Conservation (phyloP, 2,888 invertebrate species). For the Cistogaster globosa region DNA sequence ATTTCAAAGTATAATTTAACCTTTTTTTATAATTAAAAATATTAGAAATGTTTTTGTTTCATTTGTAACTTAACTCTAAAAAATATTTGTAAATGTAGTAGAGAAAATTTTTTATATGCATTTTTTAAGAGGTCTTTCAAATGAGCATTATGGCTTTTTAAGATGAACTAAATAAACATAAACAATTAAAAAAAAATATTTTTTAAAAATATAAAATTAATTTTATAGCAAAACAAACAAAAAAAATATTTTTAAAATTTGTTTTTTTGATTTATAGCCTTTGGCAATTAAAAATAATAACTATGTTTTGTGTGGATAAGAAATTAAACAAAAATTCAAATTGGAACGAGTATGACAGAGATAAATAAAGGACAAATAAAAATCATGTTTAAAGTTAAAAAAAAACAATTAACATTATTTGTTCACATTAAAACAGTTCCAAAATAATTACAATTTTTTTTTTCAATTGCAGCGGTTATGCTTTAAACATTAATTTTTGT, state of each 20-base stretch:
- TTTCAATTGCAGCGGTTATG: background rate
- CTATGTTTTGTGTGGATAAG: slow-evolving; percentile 31
- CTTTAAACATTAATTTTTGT: slow-evolving; percentile 59
- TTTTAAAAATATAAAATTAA: slow-evolving; percentile 44
- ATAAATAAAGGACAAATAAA: slow-evolving; percentile 22
- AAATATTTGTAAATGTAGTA: slow-evolving; percentile 1
- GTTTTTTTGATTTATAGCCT: slow-evolving; percentile 69
- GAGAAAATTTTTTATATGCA: slow-evolving; percentile 44
- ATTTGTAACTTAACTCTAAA: too few relatives aligned
- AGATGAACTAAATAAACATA: slow-evolving; percentile 8
- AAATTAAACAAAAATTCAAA: background rate
- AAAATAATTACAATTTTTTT: background rate
- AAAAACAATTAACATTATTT: background rate
- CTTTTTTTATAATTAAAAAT: background rate
- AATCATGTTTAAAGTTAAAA: background rate
- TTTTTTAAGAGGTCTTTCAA: slow-evolving; percentile 42
- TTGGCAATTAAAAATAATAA: slow-evolving; percentile 65
- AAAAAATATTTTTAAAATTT: slow-evolving; percentile 65
- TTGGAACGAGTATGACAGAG: slow-evolving; percentile 51
- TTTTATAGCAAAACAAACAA: slow-evolving; percentile 3
- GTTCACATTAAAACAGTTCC: background rate
- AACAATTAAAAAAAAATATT: background rate
- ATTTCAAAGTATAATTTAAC: too few relatives aligned
- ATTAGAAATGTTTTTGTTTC: background rate
- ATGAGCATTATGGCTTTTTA: slow-evolving; percentile 58